Evolutionary conservation across 2,797 vertebrate genomes (phyloP).

Genomic region (Hydrolagus colliei): DNA sequence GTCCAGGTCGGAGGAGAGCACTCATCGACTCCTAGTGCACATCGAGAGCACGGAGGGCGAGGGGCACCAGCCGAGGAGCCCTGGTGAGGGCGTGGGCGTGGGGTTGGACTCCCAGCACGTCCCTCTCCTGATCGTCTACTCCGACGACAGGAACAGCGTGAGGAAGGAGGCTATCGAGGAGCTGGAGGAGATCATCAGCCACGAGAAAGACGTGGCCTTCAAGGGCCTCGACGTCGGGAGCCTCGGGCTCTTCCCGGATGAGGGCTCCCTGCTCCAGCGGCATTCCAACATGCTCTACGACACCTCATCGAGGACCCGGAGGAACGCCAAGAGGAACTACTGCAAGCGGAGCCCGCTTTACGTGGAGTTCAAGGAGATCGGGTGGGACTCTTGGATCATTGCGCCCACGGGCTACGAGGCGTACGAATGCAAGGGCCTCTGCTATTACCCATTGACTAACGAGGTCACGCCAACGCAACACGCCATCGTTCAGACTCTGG

Average conservation of each 20-base stretch:
- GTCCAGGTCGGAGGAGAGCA: slow-evolving; percentile 68
- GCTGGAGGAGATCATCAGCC: slow-evolving; percentile 84
- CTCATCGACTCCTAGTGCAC: slow-evolving; percentile 79
- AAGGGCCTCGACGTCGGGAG: slow-evolving; percentile 56
- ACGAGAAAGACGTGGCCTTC: slow-evolving; percentile 66
- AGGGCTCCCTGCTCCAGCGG: slow-evolving; percentile 86
- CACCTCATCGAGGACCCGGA: slow-evolving; percentile 77
- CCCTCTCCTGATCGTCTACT: slow-evolving; percentile 88
- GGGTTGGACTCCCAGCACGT: slow-evolving; percentile 75
- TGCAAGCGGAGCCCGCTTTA: slow-evolving; percentile 86
- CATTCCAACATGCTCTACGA: slow-evolving; percentile 94
- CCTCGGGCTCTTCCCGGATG: slow-evolving; percentile 61
- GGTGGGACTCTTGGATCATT: slow-evolving; percentile 97
- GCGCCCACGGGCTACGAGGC: slow-evolving; percentile 85
- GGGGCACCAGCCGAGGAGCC: slow-evolving; percentile 48
- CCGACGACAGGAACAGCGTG: slow-evolving; percentile 82
- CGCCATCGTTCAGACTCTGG: slow-evolving; percentile 87
- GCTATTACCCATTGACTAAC: slow-evolving; percentile 82
- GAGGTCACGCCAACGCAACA: slow-evolving; percentile 93
- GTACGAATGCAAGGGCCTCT: slow-evolving; percentile 81
- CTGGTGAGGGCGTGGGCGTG: slow-evolving; percentile 69
- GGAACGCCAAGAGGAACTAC: slow-evolving; percentile 87
- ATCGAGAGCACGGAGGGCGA: slow-evolving; percentile 64
- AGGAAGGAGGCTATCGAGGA: slow-evolving; percentile 76
- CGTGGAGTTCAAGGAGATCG: slow-evolving; percentile 95